phyloP scores from a whole-genome alignment of 1,140 invertebrate genomes.

The Venustaconcha ellipsiformis region DNA sequence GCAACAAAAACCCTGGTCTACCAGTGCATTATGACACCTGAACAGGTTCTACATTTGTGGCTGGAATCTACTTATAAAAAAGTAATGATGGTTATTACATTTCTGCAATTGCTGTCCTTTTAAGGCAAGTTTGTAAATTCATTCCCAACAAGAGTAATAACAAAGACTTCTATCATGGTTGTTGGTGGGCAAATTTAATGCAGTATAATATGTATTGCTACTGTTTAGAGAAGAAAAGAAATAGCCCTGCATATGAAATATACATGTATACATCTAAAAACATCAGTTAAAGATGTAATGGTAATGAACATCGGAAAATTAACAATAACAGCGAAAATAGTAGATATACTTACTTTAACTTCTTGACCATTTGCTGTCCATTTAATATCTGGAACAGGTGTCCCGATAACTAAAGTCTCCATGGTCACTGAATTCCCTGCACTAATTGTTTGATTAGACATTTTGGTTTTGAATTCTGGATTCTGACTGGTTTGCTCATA shows the following conservation, averaged over 20 bases:
- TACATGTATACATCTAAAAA: slow-evolving; percentile 1
- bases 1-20: no score
- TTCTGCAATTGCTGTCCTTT: no score
- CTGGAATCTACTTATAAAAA: no score
- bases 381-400: slow-evolving; percentile 52
- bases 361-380: slow-evolving; percentile 57
- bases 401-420: slow-evolving; percentile 51
- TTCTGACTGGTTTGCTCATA: no score
- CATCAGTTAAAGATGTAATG: not conserved
- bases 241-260: not conserved
- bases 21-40: no score
- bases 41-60: no score
- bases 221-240: not conserved
- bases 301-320: not conserved
- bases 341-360: slow-evolving; percentile 46
- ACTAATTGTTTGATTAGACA: slow-evolving; percentile 67
- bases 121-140: no score
- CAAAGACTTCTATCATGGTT: no score
- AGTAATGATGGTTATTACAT: no score
- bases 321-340: not conserved
- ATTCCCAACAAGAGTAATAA: no score
- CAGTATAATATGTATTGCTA: not conserved
- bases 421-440: slow-evolving; percentile 66
- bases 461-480: slow-evolving; percentile 36
- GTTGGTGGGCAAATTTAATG: no score